Evolutionary conservation across 2,888 invertebrate species (phyloP).

Genomic region (Monopis laevigella): DNA sequence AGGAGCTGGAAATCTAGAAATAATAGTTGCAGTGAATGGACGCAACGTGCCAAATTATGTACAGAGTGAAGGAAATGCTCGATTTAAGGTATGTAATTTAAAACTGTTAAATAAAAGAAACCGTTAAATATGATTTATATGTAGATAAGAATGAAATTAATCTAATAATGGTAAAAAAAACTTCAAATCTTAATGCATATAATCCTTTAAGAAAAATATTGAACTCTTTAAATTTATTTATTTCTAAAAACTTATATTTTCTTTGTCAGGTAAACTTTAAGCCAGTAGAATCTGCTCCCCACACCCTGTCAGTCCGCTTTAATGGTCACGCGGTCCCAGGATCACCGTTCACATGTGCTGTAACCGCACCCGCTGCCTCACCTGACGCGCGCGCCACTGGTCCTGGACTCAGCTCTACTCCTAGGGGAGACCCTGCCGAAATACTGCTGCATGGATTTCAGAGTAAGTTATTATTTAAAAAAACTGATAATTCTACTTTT

Average conservation of each 20-base stretch:
- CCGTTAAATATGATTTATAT: too few species aligned
- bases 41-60: slow-evolving; percentile 98
- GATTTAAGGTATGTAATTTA: slow-evolving; percentile 89
- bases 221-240: too few species aligned
- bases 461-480: slow-evolving; percentile 28
- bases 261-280: slow-evolving; percentile 86
- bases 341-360: slow-evolving; percentile 93
- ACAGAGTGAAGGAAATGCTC: slow-evolving; percentile 95
- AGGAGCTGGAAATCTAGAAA: slow-evolving; percentile 96
- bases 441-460: slow-evolving; percentile 56
- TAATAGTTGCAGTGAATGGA: slow-evolving; percentile 95
- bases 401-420: slow-evolving; percentile 45
- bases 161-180: too few species aligned
- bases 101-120: too few species aligned
- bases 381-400: slow-evolving; percentile 53
- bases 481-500: too few species aligned
- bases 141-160: too few species aligned
- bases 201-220: too few species aligned
- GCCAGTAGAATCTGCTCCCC: slow-evolving; percentile 91
- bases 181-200: too few species aligned
- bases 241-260: too few species aligned
- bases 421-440: slow-evolving; percentile 47
- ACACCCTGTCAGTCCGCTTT: slow-evolving; percentile 88
- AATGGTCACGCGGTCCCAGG: slow-evolving; percentile 83
- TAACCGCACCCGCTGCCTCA: slow-evolving; percentile 61